Base-by-base conservation (phyloP, 37 sponge, comb jelly and placozoan genomes). In the Eunapius fragilis region DNA sequence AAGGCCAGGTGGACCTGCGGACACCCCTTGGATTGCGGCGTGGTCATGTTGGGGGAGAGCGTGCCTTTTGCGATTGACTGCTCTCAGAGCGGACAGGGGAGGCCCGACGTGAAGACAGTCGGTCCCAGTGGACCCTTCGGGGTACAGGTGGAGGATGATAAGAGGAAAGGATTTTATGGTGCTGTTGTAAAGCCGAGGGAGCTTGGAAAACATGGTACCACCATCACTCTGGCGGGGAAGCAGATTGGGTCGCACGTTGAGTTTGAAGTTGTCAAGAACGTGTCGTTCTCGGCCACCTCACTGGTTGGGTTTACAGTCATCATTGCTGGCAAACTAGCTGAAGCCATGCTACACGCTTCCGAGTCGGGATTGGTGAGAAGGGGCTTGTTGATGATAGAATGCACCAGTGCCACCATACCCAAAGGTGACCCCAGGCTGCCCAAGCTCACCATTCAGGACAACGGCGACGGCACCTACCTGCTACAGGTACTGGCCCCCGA, bases 101-200 rank as follows among this genome's bases (percentile, higher is more conserved):
- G 27, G 0, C 93, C 90, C 0, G 86, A 87, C 37, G 90, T 92
- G 28, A 85, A 70, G 0, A 82, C 85, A 32, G 71, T 67, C 7
- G 96, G 93, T 17, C 84, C 92, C 2, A 74, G 80, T 50, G 85
- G 82, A 19, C 41, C 31, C 2, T 85, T 76, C 41, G 69, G 78
- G 13, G 82, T 50, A 0, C 71, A 87, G 58, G 75, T 87, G 11
- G 74, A 31, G 25, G 82, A 89, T 24, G 88, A 88, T 22, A 85
- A 89, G 22, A 10, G 24, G 90, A 93, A 49, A 87, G 86, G 69
- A 87, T 87, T 70, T 89, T 78, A 80, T 58, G 87, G 82, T 19
- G 87, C 82, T 13, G 37, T 50, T 58, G 67, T 93, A 71, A 92
- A 71, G 17, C 93, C 96, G 9, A 87, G 85, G 89, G 91, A 97